Evolutionary conservation across 2,888 invertebrate genomes (phyloP), one percentile per base, ranked within the genome.

Genomic region (Perithous albicinctus): DNA sequence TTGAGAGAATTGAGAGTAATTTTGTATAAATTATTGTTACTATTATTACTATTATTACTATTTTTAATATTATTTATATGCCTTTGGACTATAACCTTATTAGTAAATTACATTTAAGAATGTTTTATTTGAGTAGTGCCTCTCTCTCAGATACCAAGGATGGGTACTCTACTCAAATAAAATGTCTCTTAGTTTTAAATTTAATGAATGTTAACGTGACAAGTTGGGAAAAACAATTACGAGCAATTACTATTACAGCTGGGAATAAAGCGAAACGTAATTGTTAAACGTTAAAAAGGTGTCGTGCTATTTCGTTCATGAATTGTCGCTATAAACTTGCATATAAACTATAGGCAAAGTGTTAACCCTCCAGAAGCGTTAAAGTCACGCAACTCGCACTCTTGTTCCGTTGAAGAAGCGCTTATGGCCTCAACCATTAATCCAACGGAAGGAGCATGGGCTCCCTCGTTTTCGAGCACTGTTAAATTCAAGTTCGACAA

Each of bases 401-500:
- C 20, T 18, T 15, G 32, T 32, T 32, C 8, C 15, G 32, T 32
- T 15, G 15, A 32, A 59, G 15, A 32, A 15, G 59, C 32, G 18
- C 29, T 59, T 18, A 32, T 6, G 32, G 59, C 59, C 8, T 32
- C 29, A 15, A 8, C 63, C 38, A 41, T 63, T 41, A 41, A 63
- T 63, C 63, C 38, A 0, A 41, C 35, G 46, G 18, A 66, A 64
- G 56, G n/a, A 18, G 51, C 38, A 20, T 26, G 26, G 35, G 15
- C 35, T 43, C 46, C 43, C 15, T n/a, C 51, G 38, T 72, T 72
- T 38, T 46, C 54, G 54, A 4, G 26, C 15, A 41, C 69, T 48
- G 69, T 75, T 78, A 78, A 80, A 82, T 82, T 74, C 77, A 69
- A 76, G 78, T 82, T 73, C 77, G 76, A 66, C 79, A 69, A 72